These are phyloP conservation scores for Syrista parreyssii DNA, from an alignment of 2,888 invertebrate species.

Conservation along the genomic window DNA sequence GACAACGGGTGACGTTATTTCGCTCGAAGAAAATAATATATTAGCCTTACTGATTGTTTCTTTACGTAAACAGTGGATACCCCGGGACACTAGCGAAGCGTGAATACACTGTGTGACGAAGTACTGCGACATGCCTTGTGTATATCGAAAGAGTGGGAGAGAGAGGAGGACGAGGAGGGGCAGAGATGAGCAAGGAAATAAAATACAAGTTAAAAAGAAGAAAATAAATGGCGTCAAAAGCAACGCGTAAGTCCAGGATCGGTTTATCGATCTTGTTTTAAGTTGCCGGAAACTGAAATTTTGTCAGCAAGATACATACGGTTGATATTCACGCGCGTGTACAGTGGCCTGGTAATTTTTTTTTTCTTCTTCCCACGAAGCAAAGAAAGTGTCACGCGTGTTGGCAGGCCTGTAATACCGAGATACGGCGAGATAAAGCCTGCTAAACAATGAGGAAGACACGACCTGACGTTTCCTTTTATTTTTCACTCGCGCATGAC, in stretches of 20 bases:
- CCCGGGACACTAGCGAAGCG: not conserved
- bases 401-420: not conserved
- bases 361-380: not conserved
- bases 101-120: not conserved
- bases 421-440: not conserved
- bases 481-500: not conserved
- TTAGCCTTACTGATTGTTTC: not conserved
- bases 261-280: not conserved
- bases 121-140: not conserved
- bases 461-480: not conserved
- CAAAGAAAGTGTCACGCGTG: not conserved
- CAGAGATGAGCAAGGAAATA: no score
- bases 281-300: not conserved
- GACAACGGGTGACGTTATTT: not conserved
- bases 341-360: not conserved
- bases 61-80: not conserved
- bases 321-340: not conserved
- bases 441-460: not conserved
- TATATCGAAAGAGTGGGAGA: not conserved
- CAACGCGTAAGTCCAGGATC: not conserved
- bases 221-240: not conserved
- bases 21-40: not conserved
- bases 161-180: rapidly evolving
- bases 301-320: not conserved
- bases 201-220: no score